Evolutionary conservation across 2,113 vertebrate genomes (phyloP), one percentile per base, ranked within the genome.

Genomic region (Hydrochoerus hydrochaeris): DNA sequence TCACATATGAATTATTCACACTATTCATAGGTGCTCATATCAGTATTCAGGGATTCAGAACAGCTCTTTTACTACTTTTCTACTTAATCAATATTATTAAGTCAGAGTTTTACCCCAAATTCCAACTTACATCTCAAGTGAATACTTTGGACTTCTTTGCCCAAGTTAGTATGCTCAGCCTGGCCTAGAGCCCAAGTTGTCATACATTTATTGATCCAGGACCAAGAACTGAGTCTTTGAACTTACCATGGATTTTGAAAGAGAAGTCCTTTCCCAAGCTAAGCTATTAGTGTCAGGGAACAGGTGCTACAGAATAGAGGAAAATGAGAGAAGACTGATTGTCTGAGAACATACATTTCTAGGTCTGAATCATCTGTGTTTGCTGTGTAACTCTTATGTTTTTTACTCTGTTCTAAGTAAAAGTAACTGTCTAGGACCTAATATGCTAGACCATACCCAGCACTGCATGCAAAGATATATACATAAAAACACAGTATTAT

Each of bases 351-450:
- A 52, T 73, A n/a, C 14, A 46, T 58, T 54, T 94, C 71, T 90
- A 82, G 5, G 65, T 73, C n/a, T 35, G 90, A n/a, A 85, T 88
- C 67, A 88, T 77, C 54, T 81, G 16, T 52, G 88, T 96, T 82
- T 96, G 52, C 54, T 67, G 5, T 71, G 19, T 3, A 6, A 62
- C 14, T 52, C 54, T 49, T 91, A 22, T 73, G 46, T 44, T 58
- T 88, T 92, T 88, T 83, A 81, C 52, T 84, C 38, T 85, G 54
- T 80, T 88, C 54, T 95, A 20, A 93, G 91, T 91, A 88, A 67
- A 95, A 93, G 71, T 38, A 93, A 77, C 63, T 88, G 22, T 46
- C 52, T 20, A 11, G 44, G 44, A n/a, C 46, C 28, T n/a, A 52
- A 30, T 14, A 58, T 57, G 17, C 57, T 80, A 80, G 84, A 17